Base-by-base conservation (phyloP, 2,888 invertebrate species). In the Meliscaeva auricollis region DNA sequence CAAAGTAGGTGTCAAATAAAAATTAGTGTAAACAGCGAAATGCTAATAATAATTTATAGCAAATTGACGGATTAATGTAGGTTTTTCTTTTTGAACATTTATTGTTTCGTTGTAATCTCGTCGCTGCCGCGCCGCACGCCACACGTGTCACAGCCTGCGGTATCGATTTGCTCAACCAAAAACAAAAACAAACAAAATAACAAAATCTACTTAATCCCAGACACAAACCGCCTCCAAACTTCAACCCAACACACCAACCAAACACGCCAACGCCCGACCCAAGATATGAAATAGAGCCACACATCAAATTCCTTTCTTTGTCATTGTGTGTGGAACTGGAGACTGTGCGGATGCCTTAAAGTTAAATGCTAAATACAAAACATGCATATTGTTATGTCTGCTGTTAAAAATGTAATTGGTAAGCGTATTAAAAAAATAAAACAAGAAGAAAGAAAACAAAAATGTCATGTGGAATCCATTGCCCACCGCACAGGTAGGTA, bases 1-100 rank as follows among this genome's bases (percentile, higher is more conserved):
- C 80, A 76, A 80, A 64, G 64, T 72, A 68, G 79, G 84, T 85
- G 85, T 73, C 73, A 80, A 76, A 73, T 84, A 74, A 66, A 66
- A 66, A 13, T 60, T 48, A 70, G 50, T 48, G 72, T 48, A 35
- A 70, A 56, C 62, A 38, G 1, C 74, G 41, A 48, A 74, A 54
- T 20, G n/a, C 35, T 56, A 50, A 70, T 76, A 76, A 85, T 66
- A 64, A 64, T 64, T 46, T 64, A 68, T 73, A 76, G 38, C 58
- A 58, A 58, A 48, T 32, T 52, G 48, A 68, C 75, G 68, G 75
- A 72, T 72, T 68, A 80, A 60, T 68, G 66, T 58, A 20, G 32
- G 41, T 11, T 54, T 26, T 38, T 38, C 11, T 48, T 11, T 22
- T 11, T 30, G 13, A 35, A 17, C 30, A 48, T 46, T 66, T 52